Evolutionary conservation across 2,888 invertebrate species (phyloP).

Genomic region (Leptinotarsa juncta): DNA sequence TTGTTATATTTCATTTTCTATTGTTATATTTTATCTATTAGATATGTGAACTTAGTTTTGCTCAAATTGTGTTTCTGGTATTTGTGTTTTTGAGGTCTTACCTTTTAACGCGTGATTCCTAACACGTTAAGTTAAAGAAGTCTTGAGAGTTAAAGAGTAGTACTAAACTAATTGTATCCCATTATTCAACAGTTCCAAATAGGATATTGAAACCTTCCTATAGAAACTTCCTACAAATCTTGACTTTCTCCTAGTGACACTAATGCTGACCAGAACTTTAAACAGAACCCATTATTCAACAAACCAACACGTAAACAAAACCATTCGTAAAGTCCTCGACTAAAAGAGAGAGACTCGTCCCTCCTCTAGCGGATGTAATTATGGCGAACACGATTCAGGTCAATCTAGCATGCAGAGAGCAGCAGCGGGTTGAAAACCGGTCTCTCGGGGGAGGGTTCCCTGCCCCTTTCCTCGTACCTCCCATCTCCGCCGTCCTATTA

Average conservation of each 20-base stretch:
- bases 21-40: too few relatives aligned
- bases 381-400: constrained; percentile 41
- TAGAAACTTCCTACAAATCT: too few relatives aligned
- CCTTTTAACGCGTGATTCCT: too few relatives aligned
- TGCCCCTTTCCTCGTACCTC: background rate
- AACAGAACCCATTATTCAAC: background rate
- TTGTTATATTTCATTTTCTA: too few relatives aligned
- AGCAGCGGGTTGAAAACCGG: background rate
- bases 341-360: constrained; percentile 13
- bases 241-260: background rate
- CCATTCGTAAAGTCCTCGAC: background rate
- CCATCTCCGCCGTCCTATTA: background rate
- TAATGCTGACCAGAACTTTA: background rate
- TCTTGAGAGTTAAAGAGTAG: too few relatives aligned
- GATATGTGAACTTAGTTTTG: too few relatives aligned
- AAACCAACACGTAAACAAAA: background rate
- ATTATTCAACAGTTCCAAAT: too few relatives aligned
- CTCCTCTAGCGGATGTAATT: constrained; percentile 45
- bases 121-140: too few relatives aligned
- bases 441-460: constrained; percentile 1
- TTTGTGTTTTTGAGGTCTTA: too few relatives aligned
- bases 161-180: too few relatives aligned
- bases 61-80: too few relatives aligned
- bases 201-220: too few relatives aligned
- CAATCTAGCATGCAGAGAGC: constrained; percentile 32